Evolutionary conservation across 2,797 vertebrate genomes (phyloP).

Genomic region (Xiphophorus birchmanni): DNA sequence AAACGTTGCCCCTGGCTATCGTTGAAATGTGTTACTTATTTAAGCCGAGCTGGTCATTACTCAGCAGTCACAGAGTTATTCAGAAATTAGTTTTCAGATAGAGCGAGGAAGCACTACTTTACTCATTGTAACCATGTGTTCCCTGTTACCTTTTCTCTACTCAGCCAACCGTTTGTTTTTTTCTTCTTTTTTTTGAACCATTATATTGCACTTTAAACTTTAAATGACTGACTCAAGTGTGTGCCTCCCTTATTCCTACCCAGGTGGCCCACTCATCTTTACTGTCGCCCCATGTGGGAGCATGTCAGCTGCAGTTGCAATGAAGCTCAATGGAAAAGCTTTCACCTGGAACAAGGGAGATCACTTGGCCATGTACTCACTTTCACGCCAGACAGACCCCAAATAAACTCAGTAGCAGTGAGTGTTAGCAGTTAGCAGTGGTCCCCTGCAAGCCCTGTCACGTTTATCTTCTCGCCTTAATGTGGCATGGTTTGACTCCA

Average conservation of each 20-base stretch:
- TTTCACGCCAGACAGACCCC: constrained; percentile 67
- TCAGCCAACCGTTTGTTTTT: constrained; percentile 17
- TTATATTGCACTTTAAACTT: constrained; percentile 21
- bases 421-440: constrained; percentile 26
- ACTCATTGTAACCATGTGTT: constrained; percentile 11
- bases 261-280: constrained; percentile 26
- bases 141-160: background rate
- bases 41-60: constrained; percentile 26
- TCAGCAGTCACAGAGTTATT: constrained; percentile 34
- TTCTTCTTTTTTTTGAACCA: background rate
- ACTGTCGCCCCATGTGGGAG: constrained; percentile 18
- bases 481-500: constrained; percentile 51
- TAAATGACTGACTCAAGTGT: constrained; percentile 11
- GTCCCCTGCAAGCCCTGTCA: constrained; percentile 50
- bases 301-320: constrained; percentile 57
- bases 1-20: constrained; percentile 12
- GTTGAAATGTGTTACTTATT: constrained; percentile 18
- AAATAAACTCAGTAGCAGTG: constrained; percentile 63
- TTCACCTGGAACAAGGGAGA: constrained; percentile 68
- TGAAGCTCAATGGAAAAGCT: constrained; percentile 65
- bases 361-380: constrained; percentile 69
- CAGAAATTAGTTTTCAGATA: background rate
- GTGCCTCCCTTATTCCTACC: constrained; percentile 1
- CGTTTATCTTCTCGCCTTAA: constrained; percentile 67
- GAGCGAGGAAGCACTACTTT: constrained; percentile 13